Conservation (phyloP, 2,113 vertebrate species). For the Callaeas wilsoni region DNA sequence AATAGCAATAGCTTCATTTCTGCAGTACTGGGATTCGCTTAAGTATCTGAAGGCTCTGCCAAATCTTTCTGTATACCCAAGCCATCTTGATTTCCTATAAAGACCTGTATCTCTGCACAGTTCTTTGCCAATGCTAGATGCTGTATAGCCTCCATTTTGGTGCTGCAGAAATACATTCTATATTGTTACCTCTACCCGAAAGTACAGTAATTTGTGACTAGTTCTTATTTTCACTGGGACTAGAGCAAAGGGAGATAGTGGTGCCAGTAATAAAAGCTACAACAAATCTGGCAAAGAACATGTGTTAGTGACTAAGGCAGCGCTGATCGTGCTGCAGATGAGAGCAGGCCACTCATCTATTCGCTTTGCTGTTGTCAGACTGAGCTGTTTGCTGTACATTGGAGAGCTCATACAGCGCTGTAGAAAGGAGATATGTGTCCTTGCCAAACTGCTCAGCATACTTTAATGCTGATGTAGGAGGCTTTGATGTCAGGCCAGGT, state of each 20-base stretch:
- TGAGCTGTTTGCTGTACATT: background rate
- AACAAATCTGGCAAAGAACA: background rate
- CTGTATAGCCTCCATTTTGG: background rate
- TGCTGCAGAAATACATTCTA: background rate
- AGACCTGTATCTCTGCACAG: background rate
- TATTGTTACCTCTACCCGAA: background rate
- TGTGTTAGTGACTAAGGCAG: background rate
- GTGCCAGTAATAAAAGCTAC: background rate
- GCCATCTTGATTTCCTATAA: background rate
- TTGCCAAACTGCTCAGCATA: background rate
- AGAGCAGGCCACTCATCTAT: background rate
- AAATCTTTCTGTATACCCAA: background rate
- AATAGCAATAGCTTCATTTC: background rate
- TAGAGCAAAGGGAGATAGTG: background rate
- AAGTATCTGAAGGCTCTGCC: background rate
- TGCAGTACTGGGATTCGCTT: background rate
- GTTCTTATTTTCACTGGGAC: background rate
- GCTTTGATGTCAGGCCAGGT: background rate
- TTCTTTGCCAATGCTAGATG: background rate
- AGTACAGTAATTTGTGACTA: background rate
- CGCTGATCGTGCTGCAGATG: fast-evolving
- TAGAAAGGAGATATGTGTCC: background rate
- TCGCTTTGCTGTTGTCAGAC: background rate
- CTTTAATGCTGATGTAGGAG: background rate
- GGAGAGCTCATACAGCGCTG: background rate